A percentile compares a stretch with the other conserved stretches of the same genome.
These are phyloP conservation scores for Canis aureus DNA, from an alignment of 2,113 vertebrate species.

Conservation along the genomic window DNA sequence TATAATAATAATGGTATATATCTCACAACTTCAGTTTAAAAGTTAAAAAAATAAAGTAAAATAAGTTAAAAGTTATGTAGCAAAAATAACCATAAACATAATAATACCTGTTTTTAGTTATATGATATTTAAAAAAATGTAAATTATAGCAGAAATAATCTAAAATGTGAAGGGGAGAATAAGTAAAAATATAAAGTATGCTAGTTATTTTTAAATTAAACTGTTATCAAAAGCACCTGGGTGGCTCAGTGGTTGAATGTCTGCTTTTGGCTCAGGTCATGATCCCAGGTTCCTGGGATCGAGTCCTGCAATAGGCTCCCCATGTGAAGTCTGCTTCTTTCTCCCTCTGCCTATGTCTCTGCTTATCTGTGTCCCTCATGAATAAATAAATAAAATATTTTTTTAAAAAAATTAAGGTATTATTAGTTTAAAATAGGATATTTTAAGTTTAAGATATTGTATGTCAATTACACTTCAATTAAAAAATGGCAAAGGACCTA, in stretches of 20 bases:
- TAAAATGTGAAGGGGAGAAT: not conserved
- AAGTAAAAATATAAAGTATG: not conserved
- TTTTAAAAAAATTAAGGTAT: not conserved
- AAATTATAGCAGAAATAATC: not conserved
- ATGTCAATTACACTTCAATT: not conserved
- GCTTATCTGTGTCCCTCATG: no score
- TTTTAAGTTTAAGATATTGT: not conserved
- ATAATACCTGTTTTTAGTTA: not conserved
- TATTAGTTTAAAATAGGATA: not conserved
- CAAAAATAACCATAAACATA: not conserved
- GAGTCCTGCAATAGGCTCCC: no score
- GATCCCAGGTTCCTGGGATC: no score
- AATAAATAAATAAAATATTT: no score
- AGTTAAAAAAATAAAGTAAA: not conserved
- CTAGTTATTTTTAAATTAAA: not conserved
- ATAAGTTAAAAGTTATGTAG: not conserved
- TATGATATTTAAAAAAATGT: not conserved
- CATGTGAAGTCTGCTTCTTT: no score
- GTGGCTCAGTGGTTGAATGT: no score
- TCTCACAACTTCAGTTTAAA: not conserved
- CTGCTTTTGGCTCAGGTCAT: no score
- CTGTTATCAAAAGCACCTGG: no score
- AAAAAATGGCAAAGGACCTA: not conserved
- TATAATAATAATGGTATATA: not conserved
- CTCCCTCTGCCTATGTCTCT: no score